Conservation (phyloP, 2,113 vertebrate species). For the Bufo gargarizans region DNA sequence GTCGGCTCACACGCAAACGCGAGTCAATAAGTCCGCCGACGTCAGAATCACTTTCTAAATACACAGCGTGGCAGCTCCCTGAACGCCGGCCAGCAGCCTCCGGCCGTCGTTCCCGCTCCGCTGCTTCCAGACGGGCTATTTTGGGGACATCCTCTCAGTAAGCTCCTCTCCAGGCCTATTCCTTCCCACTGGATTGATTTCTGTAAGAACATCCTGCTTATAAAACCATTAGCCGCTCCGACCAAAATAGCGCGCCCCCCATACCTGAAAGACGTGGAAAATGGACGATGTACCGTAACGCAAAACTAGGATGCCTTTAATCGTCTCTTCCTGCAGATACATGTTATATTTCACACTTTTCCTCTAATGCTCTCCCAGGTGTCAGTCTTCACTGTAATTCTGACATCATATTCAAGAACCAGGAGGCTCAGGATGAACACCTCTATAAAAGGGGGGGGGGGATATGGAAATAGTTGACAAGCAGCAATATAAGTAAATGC, state of each 20-base stretch:
- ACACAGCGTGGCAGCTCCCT: background rate
- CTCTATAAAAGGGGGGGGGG: too few relatives aligned
- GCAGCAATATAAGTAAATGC: too few relatives aligned
- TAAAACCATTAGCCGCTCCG: slow-evolving; percentile 16
- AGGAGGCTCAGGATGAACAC: background rate
- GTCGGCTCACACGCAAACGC: slow-evolving; percentile 50
- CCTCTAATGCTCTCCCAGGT: too few relatives aligned
- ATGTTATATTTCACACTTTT: too few relatives aligned
- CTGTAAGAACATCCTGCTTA: slow-evolving; percentile 55
- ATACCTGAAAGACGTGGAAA: background rate
- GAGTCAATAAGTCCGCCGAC: slow-evolving; percentile 15
- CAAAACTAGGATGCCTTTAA: too few relatives aligned
- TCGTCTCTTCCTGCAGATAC: too few relatives aligned
- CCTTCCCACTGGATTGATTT: slow-evolving; percentile 35
- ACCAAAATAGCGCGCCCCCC: slow-evolving; percentile 19
- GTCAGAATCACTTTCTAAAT: slow-evolving; percentile 51
- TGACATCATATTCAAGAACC: background rate
- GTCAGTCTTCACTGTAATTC: background rate
- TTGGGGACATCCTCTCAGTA: slow-evolving; percentile 35
- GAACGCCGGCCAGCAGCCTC: background rate
- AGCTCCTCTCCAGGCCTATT: background rate
- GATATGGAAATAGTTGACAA: too few relatives aligned
- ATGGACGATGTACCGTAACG: too few relatives aligned
- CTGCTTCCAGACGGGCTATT: slow-evolving; percentile 44
- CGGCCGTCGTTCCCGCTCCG: slow-evolving; percentile 2